phyloP scores from a whole-genome alignment of 2,888 invertebrate species.

The Noctua janthe region DNA sequence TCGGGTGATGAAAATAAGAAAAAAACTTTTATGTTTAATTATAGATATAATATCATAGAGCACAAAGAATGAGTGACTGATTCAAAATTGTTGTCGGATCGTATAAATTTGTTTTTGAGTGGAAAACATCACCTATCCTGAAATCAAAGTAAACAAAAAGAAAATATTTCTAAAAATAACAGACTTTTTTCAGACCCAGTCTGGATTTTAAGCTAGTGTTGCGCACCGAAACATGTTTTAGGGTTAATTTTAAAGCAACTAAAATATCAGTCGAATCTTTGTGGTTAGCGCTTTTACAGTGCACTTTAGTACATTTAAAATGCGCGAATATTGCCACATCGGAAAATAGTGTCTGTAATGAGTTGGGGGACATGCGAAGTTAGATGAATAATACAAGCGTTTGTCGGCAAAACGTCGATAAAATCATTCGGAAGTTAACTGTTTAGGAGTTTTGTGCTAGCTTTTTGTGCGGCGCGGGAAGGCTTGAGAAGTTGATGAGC shows the following conservation, averaged over 20 bases:
- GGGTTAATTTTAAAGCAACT: conserved; percentile 60
- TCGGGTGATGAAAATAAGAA: background rate
- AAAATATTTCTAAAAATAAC: background rate
- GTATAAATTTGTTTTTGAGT: background rate
- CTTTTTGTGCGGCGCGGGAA: conserved; percentile 55
- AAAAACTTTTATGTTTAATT: accelerated
- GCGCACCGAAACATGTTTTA: conserved; percentile 29
- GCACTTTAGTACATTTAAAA: conserved; percentile 81
- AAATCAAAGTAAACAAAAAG: background rate
- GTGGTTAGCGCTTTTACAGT: conserved; percentile 82
- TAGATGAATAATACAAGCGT: conserved; percentile 83
- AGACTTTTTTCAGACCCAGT: background rate
- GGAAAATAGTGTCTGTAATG: conserved; percentile 86
- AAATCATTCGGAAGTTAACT: conserved; percentile 70
- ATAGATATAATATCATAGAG: background rate
- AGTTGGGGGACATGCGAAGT: conserved; percentile 79
- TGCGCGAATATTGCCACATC: conserved; percentile 80
- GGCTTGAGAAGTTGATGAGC: conserved; percentile 40
- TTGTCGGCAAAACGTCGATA: conserved; percentile 71
- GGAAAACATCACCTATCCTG: background rate
- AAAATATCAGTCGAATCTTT: conserved; percentile 74
- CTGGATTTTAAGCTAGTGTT: conserved; percentile 1
- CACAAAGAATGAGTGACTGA: background rate
- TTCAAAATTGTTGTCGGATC: background rate
- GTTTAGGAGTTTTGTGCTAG: conserved; percentile 64